Base-by-base conservation (phyloP, 2,113 vertebrate genomes). In the Tonatia bakeri region DNA sequence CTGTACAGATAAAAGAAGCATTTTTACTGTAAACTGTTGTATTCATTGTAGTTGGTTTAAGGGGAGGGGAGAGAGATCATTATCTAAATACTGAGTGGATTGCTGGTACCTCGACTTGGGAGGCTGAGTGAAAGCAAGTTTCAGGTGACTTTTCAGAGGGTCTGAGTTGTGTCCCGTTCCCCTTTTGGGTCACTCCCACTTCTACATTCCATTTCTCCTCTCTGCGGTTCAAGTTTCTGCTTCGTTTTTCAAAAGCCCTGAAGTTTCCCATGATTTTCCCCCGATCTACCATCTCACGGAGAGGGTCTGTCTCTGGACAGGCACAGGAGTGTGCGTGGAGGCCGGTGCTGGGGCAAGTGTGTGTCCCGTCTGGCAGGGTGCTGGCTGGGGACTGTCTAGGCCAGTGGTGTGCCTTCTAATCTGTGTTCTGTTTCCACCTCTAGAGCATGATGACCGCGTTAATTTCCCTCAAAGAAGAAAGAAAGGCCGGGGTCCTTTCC, bases 361-460 rank as follows among this genome's bases (percentile, higher is more conserved):
- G 31, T 59, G 13, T 84, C 50, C 87, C 19, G 16, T 50, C 43
- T 13, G 3, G 7, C 31, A 50, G 24, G 22, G 5, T 61, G 38
- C 73, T 38, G 52, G 45, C 20, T 76, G n/a, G n/a, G 19, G n/a
- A 26, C 31, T 36, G 20, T 33, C 40, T n/a, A 19, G 19, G 16
- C 47, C 22, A 76, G 28, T 38, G 33, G 43, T 33, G 0, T 38
- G 6, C n/a, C 33, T 82, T 77, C 77, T 89, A 17, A 94, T 26
- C 33, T 26, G 26, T 47, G 31, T 90, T n/a, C 38, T 61, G 10
- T 91, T 94, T 83, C 16, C 72, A 31, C 67, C 15, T 67, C 16
- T 87, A 99, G 99, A 99, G 70, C 99, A 99, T 6, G 99, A 99
- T 92, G 99, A 99, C 61, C 98, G 98, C 10, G 98, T 99, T 16